phyloP scores from a whole-genome alignment of 1,140 invertebrate genomes.

The Paracyclopina nana region DNA sequence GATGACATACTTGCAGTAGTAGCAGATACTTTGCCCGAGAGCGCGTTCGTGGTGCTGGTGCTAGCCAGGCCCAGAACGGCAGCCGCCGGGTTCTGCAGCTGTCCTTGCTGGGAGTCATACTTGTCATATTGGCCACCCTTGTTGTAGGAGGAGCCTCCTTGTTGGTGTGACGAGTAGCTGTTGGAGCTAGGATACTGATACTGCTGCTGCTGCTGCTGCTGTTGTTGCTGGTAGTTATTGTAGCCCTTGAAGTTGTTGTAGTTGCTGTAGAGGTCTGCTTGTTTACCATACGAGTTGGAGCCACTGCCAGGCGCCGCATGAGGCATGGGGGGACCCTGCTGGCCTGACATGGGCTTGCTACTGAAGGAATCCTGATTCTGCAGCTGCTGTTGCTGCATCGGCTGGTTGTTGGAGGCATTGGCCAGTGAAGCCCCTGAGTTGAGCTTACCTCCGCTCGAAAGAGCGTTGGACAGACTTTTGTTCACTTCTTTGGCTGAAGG shows the following conservation, averaged over 20 bases:
- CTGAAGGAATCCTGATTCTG: not conserved
- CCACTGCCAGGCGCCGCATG: not conserved
- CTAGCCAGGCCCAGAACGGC: not conserved
- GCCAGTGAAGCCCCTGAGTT: not conserved
- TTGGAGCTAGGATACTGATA: no score
- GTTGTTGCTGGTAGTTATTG: not conserved
- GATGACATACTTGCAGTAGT: slow-evolving; percentile 6
- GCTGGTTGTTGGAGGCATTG: not conserved
- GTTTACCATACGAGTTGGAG: not conserved
- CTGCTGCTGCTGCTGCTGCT: not conserved
- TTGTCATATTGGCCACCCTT: not conserved
- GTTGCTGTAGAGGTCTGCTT: not conserved
- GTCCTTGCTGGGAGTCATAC: not conserved
- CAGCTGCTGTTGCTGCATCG: not conserved
- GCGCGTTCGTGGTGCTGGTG: not conserved
- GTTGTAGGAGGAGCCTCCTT: not conserved
- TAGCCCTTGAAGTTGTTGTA: no score
- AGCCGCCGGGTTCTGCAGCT: not conserved
- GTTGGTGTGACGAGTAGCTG: no score
- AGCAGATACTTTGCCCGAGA: slow-evolving; percentile 10
- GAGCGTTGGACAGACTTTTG: not conserved
- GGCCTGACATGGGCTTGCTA: not conserved
- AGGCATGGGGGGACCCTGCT: not conserved
- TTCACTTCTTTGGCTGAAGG: slow-evolving; percentile 13
- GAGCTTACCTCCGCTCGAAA: not conserved